Base-by-base conservation (phyloP, 2,797 vertebrate species). In the Vespertilio murinus region DNA sequence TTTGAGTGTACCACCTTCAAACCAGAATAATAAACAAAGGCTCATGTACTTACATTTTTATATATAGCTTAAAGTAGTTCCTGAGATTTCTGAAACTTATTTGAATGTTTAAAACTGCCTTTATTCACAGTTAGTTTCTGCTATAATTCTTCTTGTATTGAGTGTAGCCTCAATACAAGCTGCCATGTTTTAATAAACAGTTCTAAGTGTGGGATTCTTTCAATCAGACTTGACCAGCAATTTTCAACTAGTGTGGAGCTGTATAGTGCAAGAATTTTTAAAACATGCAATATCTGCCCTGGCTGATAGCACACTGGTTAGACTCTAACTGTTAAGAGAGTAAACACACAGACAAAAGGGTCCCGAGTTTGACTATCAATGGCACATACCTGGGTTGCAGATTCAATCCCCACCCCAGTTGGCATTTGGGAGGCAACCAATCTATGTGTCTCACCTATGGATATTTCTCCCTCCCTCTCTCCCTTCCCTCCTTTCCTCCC, bases 21-120 rank as follows among this genome's bases (percentile, higher is more conserved):
- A 54, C 23, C 49, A 91, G 38, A 88, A 70, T 47, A 95, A 79
- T 67, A 78, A 93, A 49, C 25, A 64, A 89, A 86, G 11, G 30
- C 16, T 79, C 47, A 22, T 20, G 16, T 10, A 79, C 3, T 78
- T 1, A 80, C 25, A 86, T 69, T 10, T 88, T 86, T 78, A 59
- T 54, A 84, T 6, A 81, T 45, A 90, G 81, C 77, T 95, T 75
- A 78, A 71, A 54, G 49, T 64, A 87, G 71, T 70, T 80, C 47
- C 40, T 67, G 33, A n/a, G 16, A 70, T 22, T 61, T 77, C 54
- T 82, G 17, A 80, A 90, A 75, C 22, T 90, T 61, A 70, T 56
- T 59, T n/a, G 84, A 95, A 91, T 87, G 70, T 12, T 73, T 40
- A 67, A 74, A 42, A 42, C 30, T 61, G 33, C 74, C 28, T 30